phyloP scores from a whole-genome alignment of 2,113 vertebrate genomes.

The Actenoides lindsayi region DNA sequence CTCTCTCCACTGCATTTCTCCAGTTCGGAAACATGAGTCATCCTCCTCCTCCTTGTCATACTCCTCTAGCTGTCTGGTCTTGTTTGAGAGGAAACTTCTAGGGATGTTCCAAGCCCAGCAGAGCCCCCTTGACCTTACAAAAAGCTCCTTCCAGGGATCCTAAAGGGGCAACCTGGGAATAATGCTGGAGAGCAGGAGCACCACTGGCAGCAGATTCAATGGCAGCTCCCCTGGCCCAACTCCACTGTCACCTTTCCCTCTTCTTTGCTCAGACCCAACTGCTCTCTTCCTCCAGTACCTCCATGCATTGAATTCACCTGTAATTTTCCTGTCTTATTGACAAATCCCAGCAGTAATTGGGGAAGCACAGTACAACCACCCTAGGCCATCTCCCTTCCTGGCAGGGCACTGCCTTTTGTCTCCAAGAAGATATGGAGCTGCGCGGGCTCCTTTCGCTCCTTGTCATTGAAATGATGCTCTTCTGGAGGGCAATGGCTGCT shows the following conservation, averaged over 20 bases:
- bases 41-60: background rate
- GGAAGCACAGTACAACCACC: background rate
- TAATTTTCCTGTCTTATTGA: background rate
- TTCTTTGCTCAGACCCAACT: accelerated
- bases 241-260: background rate
- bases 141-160: background rate
- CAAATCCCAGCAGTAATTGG: background rate
- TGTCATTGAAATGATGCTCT: background rate
- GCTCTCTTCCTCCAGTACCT: background rate
- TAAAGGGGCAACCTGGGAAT: background rate
- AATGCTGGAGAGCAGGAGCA: accelerated
- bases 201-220: background rate
- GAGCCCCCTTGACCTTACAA: background rate
- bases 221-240: background rate
- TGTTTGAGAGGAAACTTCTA: background rate
- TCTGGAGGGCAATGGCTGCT: background rate
- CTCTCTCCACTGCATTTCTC: background rate
- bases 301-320: background rate
- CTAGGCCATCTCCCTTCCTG: background rate
- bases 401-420: background rate
- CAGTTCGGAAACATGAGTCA: background rate
- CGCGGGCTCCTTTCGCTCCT: background rate
- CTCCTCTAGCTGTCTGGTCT: background rate
- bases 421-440: background rate
- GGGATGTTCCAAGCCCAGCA: background rate